phyloP scores from a whole-genome alignment of 2,797 vertebrate genomes.

The Phoeniculus purpureus region DNA sequence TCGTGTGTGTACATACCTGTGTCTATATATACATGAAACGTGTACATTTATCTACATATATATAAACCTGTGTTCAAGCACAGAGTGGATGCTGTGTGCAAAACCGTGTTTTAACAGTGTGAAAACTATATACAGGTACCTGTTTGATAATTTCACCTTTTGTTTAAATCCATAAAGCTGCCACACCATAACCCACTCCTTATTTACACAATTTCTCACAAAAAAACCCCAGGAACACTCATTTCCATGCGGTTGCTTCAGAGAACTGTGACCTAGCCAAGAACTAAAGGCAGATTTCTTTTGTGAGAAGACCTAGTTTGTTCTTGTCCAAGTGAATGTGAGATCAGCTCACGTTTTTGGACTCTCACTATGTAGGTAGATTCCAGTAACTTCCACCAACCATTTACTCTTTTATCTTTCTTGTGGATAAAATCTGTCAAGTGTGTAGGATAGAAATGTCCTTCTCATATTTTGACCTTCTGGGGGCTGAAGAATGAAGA shows the following conservation, averaged over 20 bases:
- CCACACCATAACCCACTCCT: no score
- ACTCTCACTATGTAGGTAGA: background rate
- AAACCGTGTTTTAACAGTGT: background rate
- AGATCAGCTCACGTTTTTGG: background rate
- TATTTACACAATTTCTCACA: no score
- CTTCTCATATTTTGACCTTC: background rate
- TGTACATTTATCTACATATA: no score
- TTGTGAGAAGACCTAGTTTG: background rate
- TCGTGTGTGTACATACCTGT: background rate
- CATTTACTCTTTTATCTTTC: background rate
- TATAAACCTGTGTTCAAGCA: background rate
- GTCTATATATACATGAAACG: background rate
- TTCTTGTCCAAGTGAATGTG: background rate
- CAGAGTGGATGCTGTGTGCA: no score
- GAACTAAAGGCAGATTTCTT: background rate
- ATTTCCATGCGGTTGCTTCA: no score
- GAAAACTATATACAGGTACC: background rate
- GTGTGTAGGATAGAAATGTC: background rate
- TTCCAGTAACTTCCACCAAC: background rate
- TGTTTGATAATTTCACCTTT: background rate
- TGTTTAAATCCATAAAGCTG: no score
- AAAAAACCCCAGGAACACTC: no score
- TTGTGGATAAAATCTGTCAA: background rate
- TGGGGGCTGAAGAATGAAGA: background rate
- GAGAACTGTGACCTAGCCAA: background rate